These are phyloP conservation scores for Hirtodrosophila histrioides DNA, from an alignment of 2,888 invertebrate genomes.

Conservation along the genomic window DNA sequence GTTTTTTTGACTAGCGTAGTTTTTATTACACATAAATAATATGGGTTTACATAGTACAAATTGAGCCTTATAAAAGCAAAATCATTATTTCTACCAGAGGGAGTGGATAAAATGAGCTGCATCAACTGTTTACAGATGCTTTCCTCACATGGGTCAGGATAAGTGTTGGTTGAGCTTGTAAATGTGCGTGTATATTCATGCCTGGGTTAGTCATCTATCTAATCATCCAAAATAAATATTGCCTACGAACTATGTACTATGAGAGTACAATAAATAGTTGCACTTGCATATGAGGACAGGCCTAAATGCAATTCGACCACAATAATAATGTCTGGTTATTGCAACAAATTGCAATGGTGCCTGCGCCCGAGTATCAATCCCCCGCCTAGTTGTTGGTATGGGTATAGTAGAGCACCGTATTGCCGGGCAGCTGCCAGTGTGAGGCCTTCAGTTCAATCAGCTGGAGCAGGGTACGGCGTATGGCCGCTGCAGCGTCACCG, in stretches of 20 bases:
- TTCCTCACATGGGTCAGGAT: conserved; percentile 6
- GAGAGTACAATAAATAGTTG: conserved; percentile 62
- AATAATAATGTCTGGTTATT: conserved; percentile 66
- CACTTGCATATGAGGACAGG: conserved; percentile 58
- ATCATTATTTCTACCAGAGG: conserved; percentile 27
- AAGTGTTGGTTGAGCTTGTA: conserved; percentile 23
- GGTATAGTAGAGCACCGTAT: conserved; percentile 93
- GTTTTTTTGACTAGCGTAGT: conserved; percentile 68
- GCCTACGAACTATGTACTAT: conserved; percentile 58
- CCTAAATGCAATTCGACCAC: conserved; percentile 78
- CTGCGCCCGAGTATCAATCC: conserved; percentile 17
- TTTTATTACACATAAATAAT: conserved; percentile 70
- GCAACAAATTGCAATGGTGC: conserved; percentile 55
- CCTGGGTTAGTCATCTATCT: conserved; percentile 68
- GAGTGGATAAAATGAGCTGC: conserved; percentile 21
- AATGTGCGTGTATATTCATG: conserved; percentile 28
- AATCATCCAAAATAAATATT: conserved; percentile 68
- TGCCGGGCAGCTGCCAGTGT: conserved; percentile 95
- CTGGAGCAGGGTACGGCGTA: conserved; percentile 93
- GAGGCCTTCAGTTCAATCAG: conserved; percentile 95
- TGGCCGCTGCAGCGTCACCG: conserved; percentile 89
- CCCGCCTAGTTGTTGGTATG: conserved; percentile 67
- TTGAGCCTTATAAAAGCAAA: conserved; percentile 66
- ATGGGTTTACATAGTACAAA: conserved; percentile 65
- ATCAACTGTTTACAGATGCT: conserved; percentile 9